Evolutionary conservation across 2,113 vertebrate species (phyloP).

Genomic region (Raja brachyura): DNA sequence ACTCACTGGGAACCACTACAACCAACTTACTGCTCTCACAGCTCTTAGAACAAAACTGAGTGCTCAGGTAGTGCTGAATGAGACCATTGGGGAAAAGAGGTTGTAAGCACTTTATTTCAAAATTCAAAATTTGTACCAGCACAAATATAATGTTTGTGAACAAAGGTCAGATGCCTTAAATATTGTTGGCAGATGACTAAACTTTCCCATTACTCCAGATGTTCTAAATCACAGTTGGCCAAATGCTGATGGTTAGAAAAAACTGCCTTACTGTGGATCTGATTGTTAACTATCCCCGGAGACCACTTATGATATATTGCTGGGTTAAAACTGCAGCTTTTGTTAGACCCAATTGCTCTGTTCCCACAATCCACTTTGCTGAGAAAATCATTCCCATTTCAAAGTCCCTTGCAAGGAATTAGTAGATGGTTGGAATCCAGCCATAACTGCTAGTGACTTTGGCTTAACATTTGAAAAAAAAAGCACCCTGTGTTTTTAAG

Average conservation of each 20-base stretch:
- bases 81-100: not conserved
- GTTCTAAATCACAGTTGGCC: slow-evolving; percentile 59
- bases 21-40: not conserved
- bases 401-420: not conserved
- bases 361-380: slow-evolving; percentile 68
- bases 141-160: slow-evolving; percentile 11
- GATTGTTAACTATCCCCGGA: slow-evolving; percentile 64
- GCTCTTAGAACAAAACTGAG: not conserved
- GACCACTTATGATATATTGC: slow-evolving; percentile 61
- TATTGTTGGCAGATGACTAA: slow-evolving; percentile 41
- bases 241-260: slow-evolving; percentile 55
- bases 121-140: slow-evolving; percentile 8
- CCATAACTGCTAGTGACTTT: not conserved
- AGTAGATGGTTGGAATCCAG: slow-evolving; percentile 10
- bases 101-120: not conserved
- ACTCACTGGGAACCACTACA: not conserved
- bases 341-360: slow-evolving; percentile 55
- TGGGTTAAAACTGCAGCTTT: slow-evolving; percentile 53
- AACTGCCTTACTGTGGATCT: slow-evolving; percentile 53
- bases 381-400: slow-evolving; percentile 63
- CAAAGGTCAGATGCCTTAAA: slow-evolving; percentile 29
- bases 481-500: not conserved
- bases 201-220: slow-evolving; percentile 51
- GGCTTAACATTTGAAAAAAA: not conserved
- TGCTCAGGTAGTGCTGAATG: not conserved